Base-by-base conservation (phyloP, 2,888 invertebrate species). In the Marasmarcha lunaedactyla region DNA sequence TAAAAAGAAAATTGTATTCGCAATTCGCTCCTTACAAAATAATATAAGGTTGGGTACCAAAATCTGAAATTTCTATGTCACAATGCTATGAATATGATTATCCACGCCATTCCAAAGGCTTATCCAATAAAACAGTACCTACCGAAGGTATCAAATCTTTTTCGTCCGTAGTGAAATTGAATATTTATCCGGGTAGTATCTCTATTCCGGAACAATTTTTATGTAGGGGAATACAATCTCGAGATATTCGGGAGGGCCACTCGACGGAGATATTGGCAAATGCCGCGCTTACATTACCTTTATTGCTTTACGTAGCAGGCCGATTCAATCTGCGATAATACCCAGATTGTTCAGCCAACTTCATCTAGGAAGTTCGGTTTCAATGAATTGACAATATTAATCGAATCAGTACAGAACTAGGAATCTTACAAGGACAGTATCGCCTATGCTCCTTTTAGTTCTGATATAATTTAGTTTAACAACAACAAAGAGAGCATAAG, bases 141-240 rank as follows among this genome's bases (percentile, higher is more conserved):
- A 78, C 69, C 71, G 69, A 70, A 77, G 77, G 81, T 81, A 81
- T 81, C 77, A 81, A 83, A 83, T 83, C 81, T 81, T 74, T 74
- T 73, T 77, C 79, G 79, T 78, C 79, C 78, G 73, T 71, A 78
- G 71, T 74, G 78, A 81, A 83, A 83, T 83, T 81, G 81, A 81
- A 81, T 81, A 83, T 81, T 81, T 83, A 83, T 83, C 81, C 76
- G 77, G 76, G 71, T 74, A 79, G 73, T 83, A 79, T 81, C 81
- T 83, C 78, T 77, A 81, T 81, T 74, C 72, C 69, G 73, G 78
- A 78, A 79, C 81, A 79, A 81, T 81, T 81, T 81, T 81, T 79
- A 78, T 79, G 71, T 77, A 73, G 76, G 77, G 73, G 73, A 76
- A 76, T 73, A 79, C 79, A 78, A 81, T 81, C 73, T 81, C 65